A percentile compares a stretch with the other conserved stretches of the same genome.
Conservation (phyloP, 2,888 invertebrate genomes). For the Chloromyia formosa region DNA sequence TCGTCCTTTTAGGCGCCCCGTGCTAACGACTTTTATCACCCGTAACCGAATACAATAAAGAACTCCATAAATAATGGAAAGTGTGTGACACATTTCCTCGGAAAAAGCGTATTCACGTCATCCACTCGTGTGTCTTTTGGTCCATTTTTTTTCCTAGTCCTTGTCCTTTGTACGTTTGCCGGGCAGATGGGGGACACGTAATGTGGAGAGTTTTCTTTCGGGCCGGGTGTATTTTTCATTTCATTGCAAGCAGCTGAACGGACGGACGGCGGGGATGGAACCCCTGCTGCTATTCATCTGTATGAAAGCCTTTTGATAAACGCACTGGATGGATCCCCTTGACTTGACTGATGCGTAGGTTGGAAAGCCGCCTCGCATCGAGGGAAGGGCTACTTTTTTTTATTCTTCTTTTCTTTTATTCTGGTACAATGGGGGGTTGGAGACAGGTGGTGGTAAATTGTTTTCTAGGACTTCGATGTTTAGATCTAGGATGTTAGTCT, state of each 20-base stretch:
- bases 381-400: too few species aligned
- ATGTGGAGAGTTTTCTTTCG: not conserved
- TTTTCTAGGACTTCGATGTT: too few species aligned
- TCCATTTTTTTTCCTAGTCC: not conserved
- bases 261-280: not conserved
- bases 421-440: too few species aligned
- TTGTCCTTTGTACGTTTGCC: not conserved
- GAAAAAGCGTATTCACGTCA: not conserved
- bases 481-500: too few species aligned
- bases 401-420: too few species aligned
- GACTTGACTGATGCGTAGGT: too few species aligned
- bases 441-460: too few species aligned
- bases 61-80: constrained; percentile 53
- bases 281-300: constrained; percentile 26
- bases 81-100: constrained; percentile 53
- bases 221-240: too few species aligned
- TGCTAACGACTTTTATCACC: constrained; percentile 37
- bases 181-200: not conserved
- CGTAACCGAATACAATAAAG: constrained; percentile 51
- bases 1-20: not conserved
- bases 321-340: not conserved
- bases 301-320: constrained; percentile 35
- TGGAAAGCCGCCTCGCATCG: too few species aligned
- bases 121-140: too few species aligned
- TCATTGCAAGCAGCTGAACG: too few species aligned